Evolutionary conservation across 2,113 vertebrate genomes (phyloP), one percentile per base, ranked within the genome.

Genomic region (Percina caprodes): DNA sequence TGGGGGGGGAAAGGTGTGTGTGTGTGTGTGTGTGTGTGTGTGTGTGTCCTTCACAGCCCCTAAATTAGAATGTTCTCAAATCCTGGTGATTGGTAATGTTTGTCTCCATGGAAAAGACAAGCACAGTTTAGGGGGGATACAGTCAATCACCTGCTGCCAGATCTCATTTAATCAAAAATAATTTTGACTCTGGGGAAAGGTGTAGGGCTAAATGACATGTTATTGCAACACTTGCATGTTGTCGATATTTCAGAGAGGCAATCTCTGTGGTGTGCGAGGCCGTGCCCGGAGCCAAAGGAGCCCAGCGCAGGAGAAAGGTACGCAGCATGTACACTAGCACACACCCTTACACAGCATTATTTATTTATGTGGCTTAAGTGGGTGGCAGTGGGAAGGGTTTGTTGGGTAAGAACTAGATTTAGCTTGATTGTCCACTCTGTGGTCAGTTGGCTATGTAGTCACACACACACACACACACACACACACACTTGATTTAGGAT

Each of bases 241-340:
- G 79, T 87, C 60, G 75, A 69, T 91, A 81, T 86, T 85, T 42
- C 94, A 99, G 98, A 92, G 98, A 99, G 92, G 98, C 98, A 12
- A 99, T 99, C 74, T 96, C 97, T 77, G 95, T 99, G 92, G 98
- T 99, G 84, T 99, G 98, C 11, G 98, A 99, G 84, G 98, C 98
- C 0, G 98, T 99, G 86, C 98, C 98, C 0, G 96, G 98, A 86
- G 97, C 97, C 90, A 99, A 98, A 93, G 98, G 97, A 91, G 96
- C 97, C 0, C 92, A 97, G 49, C 94, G 98, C 75, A 95, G 97
- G 87, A 97, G 98, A 93, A 99, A 99, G 98, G 98, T 99, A 94
- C 82, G 86, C 63, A 73, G 59, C 11, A 76, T 54, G 54, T 75
- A 76, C 74, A 78, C 71, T 1, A 59, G 35, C 54, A 80, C 80